A percentile compares a stretch with the other conserved stretches of the same genome.
Conservation (phyloP, 1,140 invertebrate species). For the Polypedilum vanderplanki region DNA sequence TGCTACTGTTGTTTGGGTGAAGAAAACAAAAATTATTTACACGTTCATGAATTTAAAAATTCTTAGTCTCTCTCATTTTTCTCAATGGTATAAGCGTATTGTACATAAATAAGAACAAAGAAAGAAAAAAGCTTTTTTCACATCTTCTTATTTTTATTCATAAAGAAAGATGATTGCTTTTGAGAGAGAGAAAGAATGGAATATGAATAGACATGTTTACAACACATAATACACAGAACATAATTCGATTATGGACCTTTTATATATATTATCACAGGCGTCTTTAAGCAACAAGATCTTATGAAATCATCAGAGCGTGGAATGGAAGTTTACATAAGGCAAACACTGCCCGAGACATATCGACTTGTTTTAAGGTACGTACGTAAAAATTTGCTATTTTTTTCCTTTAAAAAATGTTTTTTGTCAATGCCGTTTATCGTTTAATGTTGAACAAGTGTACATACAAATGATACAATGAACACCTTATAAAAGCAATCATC, state of each 20-base stretch:
- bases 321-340: slow-evolving; percentile 77
- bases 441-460: background rate
- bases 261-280: slow-evolving; percentile 52
- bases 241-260: slow-evolving; percentile 29
- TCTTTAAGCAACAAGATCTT: slow-evolving; percentile 80
- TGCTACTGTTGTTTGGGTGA: background rate
- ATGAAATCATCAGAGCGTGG: slow-evolving; percentile 59
- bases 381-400: background rate
- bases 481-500: slow-evolving; percentile 18
- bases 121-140: too few species aligned
- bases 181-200: too few species aligned
- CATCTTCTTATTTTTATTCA: too few species aligned
- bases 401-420: background rate
- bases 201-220: slow-evolving; percentile 8
- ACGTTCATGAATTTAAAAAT: background rate
- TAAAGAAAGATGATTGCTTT: too few species aligned
- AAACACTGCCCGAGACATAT: slow-evolving; percentile 66
- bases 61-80: too few species aligned
- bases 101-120: too few species aligned
- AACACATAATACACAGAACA: slow-evolving; percentile 1
- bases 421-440: background rate
- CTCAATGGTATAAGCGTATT: too few species aligned
- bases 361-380: slow-evolving; percentile 57
- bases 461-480: slow-evolving; percentile 10
- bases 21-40: slow-evolving; percentile 20